Evolutionary conservation across 2,888 invertebrate genomes (phyloP), one percentile per base, ranked within the genome.

Genomic region (Anorthoa munda): DNA sequence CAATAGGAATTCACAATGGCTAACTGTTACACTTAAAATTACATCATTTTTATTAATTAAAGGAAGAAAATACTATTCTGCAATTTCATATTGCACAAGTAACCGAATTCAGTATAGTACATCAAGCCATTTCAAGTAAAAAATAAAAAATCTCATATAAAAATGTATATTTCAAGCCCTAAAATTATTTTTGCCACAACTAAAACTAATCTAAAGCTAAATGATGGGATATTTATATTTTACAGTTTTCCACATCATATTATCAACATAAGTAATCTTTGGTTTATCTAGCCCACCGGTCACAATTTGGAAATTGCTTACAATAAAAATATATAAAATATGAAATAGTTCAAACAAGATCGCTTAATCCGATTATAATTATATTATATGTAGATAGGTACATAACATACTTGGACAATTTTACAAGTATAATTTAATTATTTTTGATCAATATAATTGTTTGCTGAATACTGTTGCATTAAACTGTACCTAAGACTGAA

Each of bases 241-340:
- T 95, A 96, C 96, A 96, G 84, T 76, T 85, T 85, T 91, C 93
- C 95, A 74, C 94, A 92, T 92, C 95, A 83, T 84, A 75, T 78
- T 69, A 55, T 77, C 77, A 87, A 88, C 92, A 77, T 95, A 94
- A 92, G 86, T 94, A 94, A 93, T 96, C 95, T 96, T 96, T 96
- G 96, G 96, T 96, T 95, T 93, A 89, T 93, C 96, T 96, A 96
- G 96, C 96, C 96, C 95, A 95, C 95, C 95, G 90, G 91, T 92
- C 89, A 86, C 86, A 88, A 88, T 92, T 92, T 92, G 88, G 91
- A 91, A 91, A 88, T 92, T 89, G 84, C 92, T 90, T 92, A 90
- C 63, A 87, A 84, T 88, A 90, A 90, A 92, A 88, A 84, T 79
- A 89, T 90, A 90, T 92, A 92, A 93, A 93, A 93, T 92, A 94